phyloP scores from a whole-genome alignment of 1,140 invertebrate species.

The Eupristina koningsbergeri region DNA sequence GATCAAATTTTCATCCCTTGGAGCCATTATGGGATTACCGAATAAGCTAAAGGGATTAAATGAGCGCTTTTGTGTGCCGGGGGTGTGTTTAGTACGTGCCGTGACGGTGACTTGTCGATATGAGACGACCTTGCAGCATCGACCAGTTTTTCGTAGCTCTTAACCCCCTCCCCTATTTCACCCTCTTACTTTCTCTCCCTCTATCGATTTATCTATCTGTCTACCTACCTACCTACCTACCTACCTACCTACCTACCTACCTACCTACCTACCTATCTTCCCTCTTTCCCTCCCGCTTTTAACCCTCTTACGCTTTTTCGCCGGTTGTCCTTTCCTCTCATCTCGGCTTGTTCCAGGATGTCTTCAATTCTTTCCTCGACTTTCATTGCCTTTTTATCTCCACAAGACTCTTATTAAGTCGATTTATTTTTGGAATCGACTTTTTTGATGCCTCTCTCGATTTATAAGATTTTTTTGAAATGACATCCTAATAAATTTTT shows the following conservation, averaged over 20 bases:
- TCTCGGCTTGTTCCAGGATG: not conserved
- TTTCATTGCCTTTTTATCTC: slow-evolving; percentile 36
- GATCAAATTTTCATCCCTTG: not conserved
- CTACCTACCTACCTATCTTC: not conserved
- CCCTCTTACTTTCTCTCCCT: not conserved
- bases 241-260: not conserved
- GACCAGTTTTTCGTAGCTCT: slow-evolving; percentile 51
- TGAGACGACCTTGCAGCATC: slow-evolving; percentile 59
- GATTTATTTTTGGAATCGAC: not conserved
- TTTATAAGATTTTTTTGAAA: not conserved
- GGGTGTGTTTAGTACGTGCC: not conserved
- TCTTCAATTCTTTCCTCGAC: not conserved
- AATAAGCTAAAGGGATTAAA: not conserved
- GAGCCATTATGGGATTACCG: not conserved
- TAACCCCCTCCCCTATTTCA: not conserved
- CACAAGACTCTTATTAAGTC: not conserved
- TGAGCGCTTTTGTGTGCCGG: not conserved
- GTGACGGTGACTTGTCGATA: slow-evolving; percentile 55
- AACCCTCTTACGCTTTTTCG: no score
- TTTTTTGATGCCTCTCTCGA: not conserved
- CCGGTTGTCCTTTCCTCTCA: not conserved
- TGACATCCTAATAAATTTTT: not conserved
- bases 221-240: not conserved
- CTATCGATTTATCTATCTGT: not conserved
- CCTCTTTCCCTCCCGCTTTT: not conserved